Percentiles rank a stretch among this genome's conserved stretches.
Conservation (phyloP, 2,113 vertebrate species). For the Heptranchias perlo region DNA sequence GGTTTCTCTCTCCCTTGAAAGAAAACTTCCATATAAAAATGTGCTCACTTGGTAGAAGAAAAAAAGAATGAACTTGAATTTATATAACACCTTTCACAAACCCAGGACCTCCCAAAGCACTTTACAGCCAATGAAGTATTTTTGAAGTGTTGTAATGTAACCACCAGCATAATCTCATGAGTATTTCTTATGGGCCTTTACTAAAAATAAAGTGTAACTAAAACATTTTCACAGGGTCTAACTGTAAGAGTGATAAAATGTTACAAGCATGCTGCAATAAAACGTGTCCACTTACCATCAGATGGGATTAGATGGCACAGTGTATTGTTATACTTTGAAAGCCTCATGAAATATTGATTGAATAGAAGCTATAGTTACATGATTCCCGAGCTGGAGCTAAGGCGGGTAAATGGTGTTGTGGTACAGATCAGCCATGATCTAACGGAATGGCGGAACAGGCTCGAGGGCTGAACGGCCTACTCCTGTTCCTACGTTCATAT, state of each 20-base stretch:
- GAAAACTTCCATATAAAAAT: background rate
- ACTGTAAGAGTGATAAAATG: background rate
- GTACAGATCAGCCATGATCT: background rate
- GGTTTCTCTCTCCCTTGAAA: background rate
- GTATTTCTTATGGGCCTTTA: background rate
- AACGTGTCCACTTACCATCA: background rate
- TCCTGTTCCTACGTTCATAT: background rate
- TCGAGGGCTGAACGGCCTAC: background rate
- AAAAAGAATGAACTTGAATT: background rate
- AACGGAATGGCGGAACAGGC: background rate
- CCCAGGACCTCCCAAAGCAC: background rate
- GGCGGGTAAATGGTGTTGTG: background rate
- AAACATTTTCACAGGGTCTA: background rate
- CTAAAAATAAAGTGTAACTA: background rate
- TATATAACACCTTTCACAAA: background rate
- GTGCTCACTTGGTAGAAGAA: background rate
- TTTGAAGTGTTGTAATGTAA: background rate
- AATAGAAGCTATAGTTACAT: background rate
- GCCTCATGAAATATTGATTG: background rate
- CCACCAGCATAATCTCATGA: background rate
- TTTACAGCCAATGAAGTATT: background rate
- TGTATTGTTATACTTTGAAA: background rate
- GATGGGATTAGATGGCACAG: background rate
- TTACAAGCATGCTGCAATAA: background rate
- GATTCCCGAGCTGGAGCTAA: background rate